Percentiles rank a stretch among this genome's conserved stretches.
phyloP scores from a whole-genome alignment of 2,888 invertebrate species.

The Synanthedon tipuliformis region DNA sequence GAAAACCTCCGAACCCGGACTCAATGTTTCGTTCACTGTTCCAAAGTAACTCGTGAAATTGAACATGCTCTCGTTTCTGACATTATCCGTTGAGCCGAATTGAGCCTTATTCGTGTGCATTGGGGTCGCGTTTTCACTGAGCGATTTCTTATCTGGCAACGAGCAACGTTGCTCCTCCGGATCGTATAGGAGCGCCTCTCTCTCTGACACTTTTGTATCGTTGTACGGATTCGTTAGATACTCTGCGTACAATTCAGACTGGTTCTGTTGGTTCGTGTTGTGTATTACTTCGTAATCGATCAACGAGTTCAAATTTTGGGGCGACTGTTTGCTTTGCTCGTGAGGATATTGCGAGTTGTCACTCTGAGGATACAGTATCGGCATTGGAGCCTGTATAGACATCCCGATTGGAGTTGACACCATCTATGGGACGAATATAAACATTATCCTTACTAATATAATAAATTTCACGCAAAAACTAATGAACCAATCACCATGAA shows the following conservation, averaged over 20 bases:
- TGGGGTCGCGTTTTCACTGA: constrained; percentile 54
- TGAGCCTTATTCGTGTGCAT: constrained; percentile 51
- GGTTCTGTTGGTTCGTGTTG: constrained; percentile 18
- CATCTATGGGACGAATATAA: constrained; percentile 52
- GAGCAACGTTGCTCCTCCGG: constrained; percentile 27
- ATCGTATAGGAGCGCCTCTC: constrained; percentile 39
- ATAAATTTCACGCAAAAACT: too few species aligned
- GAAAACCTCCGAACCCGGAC: constrained; percentile 75
- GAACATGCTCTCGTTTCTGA: constrained; percentile 58
- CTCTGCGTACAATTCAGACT: constrained; percentile 61
- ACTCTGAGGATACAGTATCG: constrained; percentile 39
- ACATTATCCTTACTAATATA: too few species aligned
- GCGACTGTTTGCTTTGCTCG: neutral
- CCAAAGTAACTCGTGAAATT: constrained; percentile 76
- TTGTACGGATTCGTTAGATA: constrained; percentile 71
- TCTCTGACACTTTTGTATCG: constrained; percentile 29
- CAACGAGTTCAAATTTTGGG: constrained; percentile 3
- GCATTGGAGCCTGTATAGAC: constrained; percentile 49
- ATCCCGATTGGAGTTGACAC: constrained; percentile 74
- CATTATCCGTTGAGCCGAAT: constrained; percentile 57
- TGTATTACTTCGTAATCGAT: constrained; percentile 8
- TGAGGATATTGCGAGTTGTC: constrained; percentile 8
- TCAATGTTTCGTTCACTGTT: constrained; percentile 59
- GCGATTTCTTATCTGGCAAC: constrained; percentile 37
- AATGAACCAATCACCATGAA: too few species aligned